A percentile compares a stretch with the other conserved stretches of the same genome.
These are phyloP conservation scores for Mya arenaria DNA, from an alignment of 1,140 invertebrate species.

Conservation along the genomic window DNA sequence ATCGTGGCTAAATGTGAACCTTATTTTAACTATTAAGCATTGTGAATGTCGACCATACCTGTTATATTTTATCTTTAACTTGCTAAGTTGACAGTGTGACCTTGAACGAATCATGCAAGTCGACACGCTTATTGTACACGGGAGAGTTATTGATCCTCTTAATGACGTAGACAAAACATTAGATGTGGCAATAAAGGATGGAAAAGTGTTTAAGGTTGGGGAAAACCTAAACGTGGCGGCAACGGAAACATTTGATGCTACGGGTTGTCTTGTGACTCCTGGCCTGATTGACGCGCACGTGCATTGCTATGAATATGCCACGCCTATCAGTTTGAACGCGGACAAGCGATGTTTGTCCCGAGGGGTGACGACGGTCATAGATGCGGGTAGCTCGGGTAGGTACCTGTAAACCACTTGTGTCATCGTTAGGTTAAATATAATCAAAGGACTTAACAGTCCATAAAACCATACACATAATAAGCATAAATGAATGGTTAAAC, in stretches of 20 bases:
- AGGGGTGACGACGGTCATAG: constrained; percentile 76
- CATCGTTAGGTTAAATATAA: too few relatives aligned
- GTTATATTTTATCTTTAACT: too few relatives aligned
- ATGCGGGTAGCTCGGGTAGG: constrained; percentile 76
- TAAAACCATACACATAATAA: too few relatives aligned
- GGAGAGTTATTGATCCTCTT: constrained; percentile 71
- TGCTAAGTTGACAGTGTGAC: too few relatives aligned
- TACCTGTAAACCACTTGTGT: background rate
- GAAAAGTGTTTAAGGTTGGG: constrained; percentile 56
- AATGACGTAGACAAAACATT: constrained; percentile 64
- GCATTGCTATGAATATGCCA: constrained; percentile 76
- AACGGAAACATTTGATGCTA: constrained; percentile 63
- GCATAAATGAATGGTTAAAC: too few relatives aligned
- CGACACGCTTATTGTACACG: constrained; percentile 69
- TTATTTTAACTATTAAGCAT: too few relatives aligned
- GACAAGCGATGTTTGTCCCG: constrained; percentile 71
- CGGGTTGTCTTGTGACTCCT: constrained; percentile 72
- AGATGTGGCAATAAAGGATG: constrained; percentile 64
- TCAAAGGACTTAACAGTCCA: too few relatives aligned
- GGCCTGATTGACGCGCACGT: constrained; percentile 78
- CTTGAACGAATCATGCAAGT: background rate
- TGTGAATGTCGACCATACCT: too few relatives aligned
- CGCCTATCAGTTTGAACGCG: constrained; percentile 74
- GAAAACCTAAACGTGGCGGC: constrained; percentile 47
- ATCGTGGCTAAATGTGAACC: too few relatives aligned